A percentile compares a stretch with the other conserved stretches of the same genome.
phyloP scores from a whole-genome alignment of 2,888 invertebrate genomes.

The Synanthedon vespiformis region DNA sequence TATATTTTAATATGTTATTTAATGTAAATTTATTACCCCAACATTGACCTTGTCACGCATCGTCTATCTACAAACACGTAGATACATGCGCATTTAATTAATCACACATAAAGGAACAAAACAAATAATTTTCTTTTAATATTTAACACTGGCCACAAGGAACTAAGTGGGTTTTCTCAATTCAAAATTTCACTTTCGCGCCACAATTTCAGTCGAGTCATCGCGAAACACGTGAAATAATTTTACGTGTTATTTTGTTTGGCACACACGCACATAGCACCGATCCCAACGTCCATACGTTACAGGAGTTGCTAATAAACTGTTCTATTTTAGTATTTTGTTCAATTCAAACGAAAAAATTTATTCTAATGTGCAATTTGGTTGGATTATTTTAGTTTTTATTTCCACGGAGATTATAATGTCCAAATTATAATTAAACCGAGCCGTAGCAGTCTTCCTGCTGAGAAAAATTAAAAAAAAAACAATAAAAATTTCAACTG shows the following conservation, averaged over 20 bases:
- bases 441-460: background rate
- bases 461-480: background rate
- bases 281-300: constrained; percentile 25
- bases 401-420: constrained; percentile 12
- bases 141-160: background rate
- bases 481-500: background rate
- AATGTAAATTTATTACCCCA: constrained; percentile 18
- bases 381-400: constrained; percentile 19
- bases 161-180: constrained; percentile 2
- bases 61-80: constrained; percentile 13
- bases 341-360: constrained; percentile 38
- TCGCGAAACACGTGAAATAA: too few species aligned
- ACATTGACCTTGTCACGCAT: constrained; percentile 30
- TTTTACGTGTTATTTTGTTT: constrained; percentile 17
- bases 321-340: constrained; percentile 51
- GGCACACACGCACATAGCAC: constrained; percentile 11
- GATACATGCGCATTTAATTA: constrained; percentile 7
- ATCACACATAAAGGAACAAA: constrained; percentile 12
- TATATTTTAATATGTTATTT: constrained; percentile 10
- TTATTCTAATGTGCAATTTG: constrained; percentile 30
- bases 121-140: constrained; percentile 1
- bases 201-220: constrained; percentile 9
- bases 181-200: constrained; percentile 24
- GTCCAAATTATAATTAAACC: constrained; percentile 11
- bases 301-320: constrained; percentile 38